Evolutionary conservation across 1,140 invertebrate species (phyloP).

Genomic region (Leptinotarsa defecta): DNA sequence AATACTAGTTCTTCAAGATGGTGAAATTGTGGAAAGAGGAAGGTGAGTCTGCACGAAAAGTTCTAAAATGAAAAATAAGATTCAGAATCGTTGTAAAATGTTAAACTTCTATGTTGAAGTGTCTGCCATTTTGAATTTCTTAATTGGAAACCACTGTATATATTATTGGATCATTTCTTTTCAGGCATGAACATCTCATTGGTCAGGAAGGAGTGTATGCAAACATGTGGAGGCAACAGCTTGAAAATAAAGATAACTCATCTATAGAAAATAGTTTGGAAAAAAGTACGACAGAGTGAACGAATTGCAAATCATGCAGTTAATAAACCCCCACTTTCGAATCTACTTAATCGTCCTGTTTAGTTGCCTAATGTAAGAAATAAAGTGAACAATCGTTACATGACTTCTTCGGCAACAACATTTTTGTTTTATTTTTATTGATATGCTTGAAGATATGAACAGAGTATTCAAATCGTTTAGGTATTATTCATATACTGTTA

Average conservation of each 20-base stretch:
- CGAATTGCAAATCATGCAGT: neutral
- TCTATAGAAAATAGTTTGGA: neutral
- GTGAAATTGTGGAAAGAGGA: slow-evolving; percentile 89
- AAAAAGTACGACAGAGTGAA: neutral
- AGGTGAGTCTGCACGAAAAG: slow-evolving; percentile 58
- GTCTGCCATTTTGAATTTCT: no score
- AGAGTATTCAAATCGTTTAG: neutral
- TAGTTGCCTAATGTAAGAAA: neutral
- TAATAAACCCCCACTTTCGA: neutral
- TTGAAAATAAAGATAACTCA: slow-evolving; percentile 60
- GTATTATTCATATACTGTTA: slow-evolving; percentile 9
- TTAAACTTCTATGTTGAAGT: no score
- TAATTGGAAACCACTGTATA: no score
- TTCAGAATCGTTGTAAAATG: slow-evolving; percentile 54
- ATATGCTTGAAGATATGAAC: neutral
- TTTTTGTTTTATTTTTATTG: neutral
- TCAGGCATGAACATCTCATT: slow-evolving; percentile 79
- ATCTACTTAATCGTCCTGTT: neutral
- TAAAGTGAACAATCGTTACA: neutral
- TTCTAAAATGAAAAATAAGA: slow-evolving; percentile 42
- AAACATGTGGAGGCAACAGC: slow-evolving; percentile 88
- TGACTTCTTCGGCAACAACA: neutral
- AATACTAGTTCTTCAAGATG: slow-evolving; percentile 88
- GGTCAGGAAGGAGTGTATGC: slow-evolving; percentile 72
- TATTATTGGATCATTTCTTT: slow-evolving; percentile 38